Percentiles rank a stretch among this genome's conserved stretches.
Conservation (phyloP, 2,888 invertebrate genomes). For the Alviniconcha strummeri region DNA sequence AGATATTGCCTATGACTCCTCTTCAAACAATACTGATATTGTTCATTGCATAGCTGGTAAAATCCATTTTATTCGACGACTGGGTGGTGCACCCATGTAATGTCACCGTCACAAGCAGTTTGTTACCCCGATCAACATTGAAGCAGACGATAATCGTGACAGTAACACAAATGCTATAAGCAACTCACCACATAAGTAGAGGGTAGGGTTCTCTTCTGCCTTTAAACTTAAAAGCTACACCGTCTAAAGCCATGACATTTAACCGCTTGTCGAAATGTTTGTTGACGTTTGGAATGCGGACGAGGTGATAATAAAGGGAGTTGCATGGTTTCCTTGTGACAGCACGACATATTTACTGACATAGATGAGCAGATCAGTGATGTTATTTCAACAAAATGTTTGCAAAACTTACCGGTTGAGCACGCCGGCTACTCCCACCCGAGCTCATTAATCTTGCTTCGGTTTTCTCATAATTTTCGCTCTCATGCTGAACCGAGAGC, state of each 20-base stretch:
- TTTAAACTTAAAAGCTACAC: too few relatives aligned
- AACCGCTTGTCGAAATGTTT: conserved; percentile 22
- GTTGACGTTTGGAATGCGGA: conserved; percentile 43
- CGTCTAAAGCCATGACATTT: conserved; percentile 7
- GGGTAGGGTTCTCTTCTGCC: background rate
- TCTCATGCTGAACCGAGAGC: conserved; percentile 48
- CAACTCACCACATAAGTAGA: background rate
- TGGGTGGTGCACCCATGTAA: conserved; percentile 27
- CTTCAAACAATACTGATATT: conserved; percentile 10
- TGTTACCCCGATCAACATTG: conserved; percentile 24
- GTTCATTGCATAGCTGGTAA: background rate
- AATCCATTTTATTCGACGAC: conserved; percentile 16
- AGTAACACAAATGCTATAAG: background rate
- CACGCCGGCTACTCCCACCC: conserved; percentile 44
- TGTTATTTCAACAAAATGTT: conserved; percentile 6
- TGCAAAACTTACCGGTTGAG: conserved; percentile 41
- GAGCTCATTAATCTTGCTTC: conserved; percentile 44
- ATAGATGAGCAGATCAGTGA: background rate
- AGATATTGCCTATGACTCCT: background rate
- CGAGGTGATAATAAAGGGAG: conserved; percentile 27
- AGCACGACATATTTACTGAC: conserved; percentile 21
- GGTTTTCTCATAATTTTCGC: conserved; percentile 44
- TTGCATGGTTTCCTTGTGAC: conserved; percentile 23
- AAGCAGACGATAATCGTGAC: conserved; percentile 24
- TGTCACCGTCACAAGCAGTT: conserved; percentile 23